Conservation (phyloP, 2,888 invertebrate genomes). For the Diaprepes abbreviatus region DNA sequence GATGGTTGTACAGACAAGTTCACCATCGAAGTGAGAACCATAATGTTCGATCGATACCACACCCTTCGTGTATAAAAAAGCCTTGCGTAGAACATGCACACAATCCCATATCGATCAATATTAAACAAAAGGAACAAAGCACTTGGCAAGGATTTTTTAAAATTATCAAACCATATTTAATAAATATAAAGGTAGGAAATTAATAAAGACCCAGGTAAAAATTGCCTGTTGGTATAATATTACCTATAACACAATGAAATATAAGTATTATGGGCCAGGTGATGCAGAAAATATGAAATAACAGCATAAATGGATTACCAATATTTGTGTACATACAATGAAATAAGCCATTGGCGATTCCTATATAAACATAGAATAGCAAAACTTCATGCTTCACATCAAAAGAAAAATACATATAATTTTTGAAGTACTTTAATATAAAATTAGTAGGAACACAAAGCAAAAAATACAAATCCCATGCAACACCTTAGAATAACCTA, state of each 20-base stretch:
- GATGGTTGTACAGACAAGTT: slow-evolving; percentile 7
- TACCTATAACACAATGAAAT: slow-evolving; percentile 35
- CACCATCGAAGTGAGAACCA: background rate
- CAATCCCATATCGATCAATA: slow-evolving; percentile 37
- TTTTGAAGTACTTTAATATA: slow-evolving; percentile 25
- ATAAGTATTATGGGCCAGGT: slow-evolving; percentile 35
- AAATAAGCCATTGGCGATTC: slow-evolving; percentile 21
- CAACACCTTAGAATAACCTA: slow-evolving; percentile 51
- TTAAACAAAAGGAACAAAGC: slow-evolving; percentile 34
- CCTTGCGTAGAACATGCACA: slow-evolving; percentile 31
- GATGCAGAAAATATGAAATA: slow-evolving; percentile 47
- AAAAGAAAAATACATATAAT: slow-evolving; percentile 2
- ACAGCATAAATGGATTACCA: slow-evolving; percentile 29
- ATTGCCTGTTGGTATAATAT: slow-evolving; percentile 39
- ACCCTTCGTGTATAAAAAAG: slow-evolving; percentile 9
- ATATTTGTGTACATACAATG: slow-evolving; percentile 30
- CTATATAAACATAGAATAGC: slow-evolving; percentile 17
- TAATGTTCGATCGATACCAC: slow-evolving; percentile 40
- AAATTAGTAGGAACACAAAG: slow-evolving; percentile 23
- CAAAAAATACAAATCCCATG: slow-evolving; percentile 46
- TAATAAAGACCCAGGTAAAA: slow-evolving; percentile 44
- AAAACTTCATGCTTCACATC: slow-evolving; percentile 37
- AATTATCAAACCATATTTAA: slow-evolving; percentile 43
- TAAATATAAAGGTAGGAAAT: slow-evolving; percentile 30
- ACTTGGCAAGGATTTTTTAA: slow-evolving; percentile 6